Evolutionary conservation across 1,140 invertebrate species (phyloP), one percentile per base, ranked within the genome.

Genomic region (Dendroctonus valens): DNA sequence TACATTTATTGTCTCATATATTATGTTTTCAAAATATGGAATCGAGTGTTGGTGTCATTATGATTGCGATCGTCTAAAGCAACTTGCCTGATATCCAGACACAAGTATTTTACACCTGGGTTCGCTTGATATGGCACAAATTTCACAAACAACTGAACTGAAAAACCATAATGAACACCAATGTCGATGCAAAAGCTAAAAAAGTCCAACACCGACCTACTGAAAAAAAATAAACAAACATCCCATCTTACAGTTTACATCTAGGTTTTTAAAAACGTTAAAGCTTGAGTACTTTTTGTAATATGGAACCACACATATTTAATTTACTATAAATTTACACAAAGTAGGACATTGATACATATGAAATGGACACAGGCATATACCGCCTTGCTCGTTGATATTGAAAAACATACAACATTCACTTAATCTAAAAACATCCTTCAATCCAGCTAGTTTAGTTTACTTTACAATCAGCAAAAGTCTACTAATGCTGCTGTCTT

Each of bases 341-440:
- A 54, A 53, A 65, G 11, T 57, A 46, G 41, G 55, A 67, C 58
- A 67, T 52, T 48, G 50, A 68, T 42, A 59, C 55, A 57, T 62
- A 58, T 42, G 40, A 68, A 68, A 63, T 68, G 67, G 67, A 67
- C 65, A 46, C 26, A 40, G 65, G 38, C 26, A 12, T 15, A 49
- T 11, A 39, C 7, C 52, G 52, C 59, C 41, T 58, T 62, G 70
- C 65, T 76, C 75, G 75, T 74, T 76, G 75, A 75, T 75, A 75
- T 70, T 72, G 74, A 73, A 67, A 76, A 75, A 70, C 72, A 75
- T 73, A 69, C 70, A 69, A 75, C 74, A 77, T 71, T 74, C 66
- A 73, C 41, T 64, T 74, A 77, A 15, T 38, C 55, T 65, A 65
- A 59, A 11, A 26, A 40, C 53, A 58, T 46, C 44, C 44, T 14